Evolutionary conservation across 1,140 invertebrate species (phyloP).

Genomic region (Drosophila trapezifrons): DNA sequence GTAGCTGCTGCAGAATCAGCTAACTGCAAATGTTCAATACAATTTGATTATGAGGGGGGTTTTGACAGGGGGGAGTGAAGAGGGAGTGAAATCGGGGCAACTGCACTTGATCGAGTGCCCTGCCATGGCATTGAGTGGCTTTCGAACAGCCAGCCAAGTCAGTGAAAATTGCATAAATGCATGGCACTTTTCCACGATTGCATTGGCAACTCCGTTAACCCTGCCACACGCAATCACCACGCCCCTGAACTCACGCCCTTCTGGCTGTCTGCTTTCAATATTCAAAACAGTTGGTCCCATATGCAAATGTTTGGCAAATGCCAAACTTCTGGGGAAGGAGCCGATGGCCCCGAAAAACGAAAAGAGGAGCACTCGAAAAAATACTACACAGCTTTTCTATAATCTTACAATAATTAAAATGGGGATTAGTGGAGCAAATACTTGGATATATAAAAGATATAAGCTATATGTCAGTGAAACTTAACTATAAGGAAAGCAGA

Average conservation of each 20-base stretch:
- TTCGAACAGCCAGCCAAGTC: constrained; percentile 67
- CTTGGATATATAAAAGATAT: neutral
- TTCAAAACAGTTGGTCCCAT: constrained; percentile 77
- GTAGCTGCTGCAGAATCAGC: constrained; percentile 59
- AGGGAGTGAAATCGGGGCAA: constrained; percentile 5
- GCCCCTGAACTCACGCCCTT: neutral
- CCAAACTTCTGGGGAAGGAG: constrained; percentile 38
- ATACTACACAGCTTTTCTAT: too few species aligned
- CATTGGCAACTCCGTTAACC: constrained; percentile 56
- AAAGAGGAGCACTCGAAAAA: constrained; percentile 9
- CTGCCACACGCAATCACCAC: constrained; percentile 31
- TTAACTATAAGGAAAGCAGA: too few species aligned
- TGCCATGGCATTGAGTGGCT: constrained; percentile 79
- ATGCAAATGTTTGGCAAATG: constrained; percentile 71
- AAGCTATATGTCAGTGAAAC: neutral
- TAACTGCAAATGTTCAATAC: constrained; percentile 81
- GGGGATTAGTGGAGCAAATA: too few species aligned
- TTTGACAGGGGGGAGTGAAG: neutral
- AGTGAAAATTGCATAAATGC: constrained; percentile 81
- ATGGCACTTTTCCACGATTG: constrained; percentile 78
- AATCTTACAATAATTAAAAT: neutral
- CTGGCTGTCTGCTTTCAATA: constrained; percentile 71
- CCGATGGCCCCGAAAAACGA: constrained; percentile 21
- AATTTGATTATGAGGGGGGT: constrained; percentile 73
- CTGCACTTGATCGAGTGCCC: constrained; percentile 79